phyloP scores from a whole-genome alignment of 2,113 vertebrate species.

The Chloropsis hardwickii region DNA sequence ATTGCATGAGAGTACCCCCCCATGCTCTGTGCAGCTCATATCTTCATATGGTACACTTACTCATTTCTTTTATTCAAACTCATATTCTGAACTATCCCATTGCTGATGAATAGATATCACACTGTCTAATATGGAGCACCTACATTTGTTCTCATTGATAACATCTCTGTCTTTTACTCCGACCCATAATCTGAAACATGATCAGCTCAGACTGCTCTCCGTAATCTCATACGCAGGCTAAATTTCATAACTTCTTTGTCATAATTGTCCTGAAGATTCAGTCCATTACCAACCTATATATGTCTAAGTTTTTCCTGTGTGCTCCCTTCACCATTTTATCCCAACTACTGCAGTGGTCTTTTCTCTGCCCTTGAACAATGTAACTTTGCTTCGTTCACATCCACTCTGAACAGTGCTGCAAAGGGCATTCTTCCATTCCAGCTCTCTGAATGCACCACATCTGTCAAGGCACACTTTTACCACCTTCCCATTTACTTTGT shows the following conservation, averaged over 20 bases:
- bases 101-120: not conserved
- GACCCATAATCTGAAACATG: not conserved
- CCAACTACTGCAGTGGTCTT: not conserved
- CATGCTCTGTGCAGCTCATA: not conserved
- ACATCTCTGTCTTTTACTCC: not conserved
- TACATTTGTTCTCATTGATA: not conserved
- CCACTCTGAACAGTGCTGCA: not conserved
- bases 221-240: not conserved
- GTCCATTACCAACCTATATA: not conserved
- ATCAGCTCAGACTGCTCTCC: not conserved
- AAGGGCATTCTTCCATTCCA: not conserved
- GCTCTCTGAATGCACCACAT: not conserved
- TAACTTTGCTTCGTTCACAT: not conserved
- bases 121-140: not conserved
- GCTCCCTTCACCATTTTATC: not conserved
- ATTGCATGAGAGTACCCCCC: rapidly evolving
- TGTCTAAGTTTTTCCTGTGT: not conserved
- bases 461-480: not conserved
- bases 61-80: not conserved
- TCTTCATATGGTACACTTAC: not conserved
- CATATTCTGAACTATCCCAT: not conserved
- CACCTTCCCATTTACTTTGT: not conserved
- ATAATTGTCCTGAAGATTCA: not conserved
- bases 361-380: not conserved
- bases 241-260: not conserved